These are phyloP conservation scores for Maniola jurtina DNA, from an alignment of 1,140 invertebrate genomes.

Conservation along the genomic window DNA sequence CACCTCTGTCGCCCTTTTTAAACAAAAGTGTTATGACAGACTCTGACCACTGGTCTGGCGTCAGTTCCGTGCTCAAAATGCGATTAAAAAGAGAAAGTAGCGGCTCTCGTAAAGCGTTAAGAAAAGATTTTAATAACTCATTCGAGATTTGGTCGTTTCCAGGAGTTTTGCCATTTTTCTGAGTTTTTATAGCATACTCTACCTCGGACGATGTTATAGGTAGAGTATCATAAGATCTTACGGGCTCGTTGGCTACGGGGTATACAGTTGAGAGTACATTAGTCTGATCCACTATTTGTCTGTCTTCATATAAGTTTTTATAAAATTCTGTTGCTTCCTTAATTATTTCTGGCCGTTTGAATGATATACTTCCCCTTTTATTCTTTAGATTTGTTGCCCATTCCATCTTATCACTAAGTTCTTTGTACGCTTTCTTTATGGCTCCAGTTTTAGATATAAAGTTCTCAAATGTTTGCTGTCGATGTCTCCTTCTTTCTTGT, in stretches of 20 bases:
- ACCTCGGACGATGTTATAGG: slow-evolving; percentile 25
- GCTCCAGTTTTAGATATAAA: slow-evolving; percentile 25
- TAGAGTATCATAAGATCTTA: slow-evolving; percentile 5
- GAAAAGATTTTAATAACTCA: slow-evolving; percentile 24
- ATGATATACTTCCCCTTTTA: slow-evolving; percentile 5
- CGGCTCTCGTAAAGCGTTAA: background rate
- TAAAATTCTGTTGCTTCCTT: slow-evolving; percentile 33
- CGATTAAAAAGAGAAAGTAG: too few species aligned
- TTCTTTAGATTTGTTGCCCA: slow-evolving; percentile 27
- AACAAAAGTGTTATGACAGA: too few species aligned
- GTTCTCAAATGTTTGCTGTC: slow-evolving; percentile 22
- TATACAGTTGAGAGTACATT: background rate
- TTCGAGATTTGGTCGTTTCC: slow-evolving; percentile 33
- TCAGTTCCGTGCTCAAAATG: too few species aligned
- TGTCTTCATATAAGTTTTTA: slow-evolving; percentile 32
- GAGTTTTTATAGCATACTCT: slow-evolving; percentile 29
- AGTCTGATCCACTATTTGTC: too few species aligned
- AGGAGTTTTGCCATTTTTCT: slow-evolving; percentile 30
- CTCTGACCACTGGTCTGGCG: too few species aligned
- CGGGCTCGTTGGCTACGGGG: background rate
- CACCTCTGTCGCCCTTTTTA: too few species aligned
- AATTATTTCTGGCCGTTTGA: slow-evolving; percentile 28
- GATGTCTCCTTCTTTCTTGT: slow-evolving; percentile 10
- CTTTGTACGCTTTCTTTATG: slow-evolving; percentile 29
- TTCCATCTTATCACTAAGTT: slow-evolving; percentile 22